These are phyloP conservation scores for Drosophila neonasuta DNA, from an alignment of 2,888 invertebrate species.

Conservation along the genomic window DNA sequence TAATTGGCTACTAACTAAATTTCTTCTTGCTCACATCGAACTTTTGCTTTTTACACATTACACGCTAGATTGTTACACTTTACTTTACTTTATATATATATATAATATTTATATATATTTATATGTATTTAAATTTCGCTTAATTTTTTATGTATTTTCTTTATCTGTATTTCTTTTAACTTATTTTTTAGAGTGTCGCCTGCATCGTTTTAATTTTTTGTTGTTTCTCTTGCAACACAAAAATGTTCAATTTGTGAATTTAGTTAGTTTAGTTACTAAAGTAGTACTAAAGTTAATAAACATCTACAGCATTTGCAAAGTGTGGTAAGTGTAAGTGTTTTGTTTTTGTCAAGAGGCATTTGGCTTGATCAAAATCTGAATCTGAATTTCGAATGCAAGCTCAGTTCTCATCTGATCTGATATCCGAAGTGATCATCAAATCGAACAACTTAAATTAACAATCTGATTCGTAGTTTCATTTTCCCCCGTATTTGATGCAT, in stretches of 20 bases:
- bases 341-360: constrained; percentile 37
- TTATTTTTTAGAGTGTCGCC: constrained; percentile 60
- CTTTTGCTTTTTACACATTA: constrained; percentile 72
- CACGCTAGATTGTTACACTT: constrained; percentile 68
- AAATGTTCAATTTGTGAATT: constrained; percentile 29
- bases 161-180: constrained; percentile 31
- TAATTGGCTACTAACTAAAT: constrained; percentile 80
- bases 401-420: constrained; percentile 35
- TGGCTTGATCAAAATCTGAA: constrained; percentile 43
- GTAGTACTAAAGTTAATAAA: constrained; percentile 28
- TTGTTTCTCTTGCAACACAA: constrained; percentile 28
- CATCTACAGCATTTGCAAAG: constrained; percentile 37
- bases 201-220: constrained; percentile 22
- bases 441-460: constrained; percentile 48
- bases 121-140: constrained; percentile 23
- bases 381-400: constrained; percentile 22
- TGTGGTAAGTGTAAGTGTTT: constrained; percentile 10
- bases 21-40: constrained; percentile 62
- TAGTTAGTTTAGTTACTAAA: constrained; percentile 27
- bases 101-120: constrained; percentile 45
- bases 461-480: constrained; percentile 35
- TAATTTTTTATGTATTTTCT: constrained; percentile 25
- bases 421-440: neutral
- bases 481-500: constrained; percentile 40
- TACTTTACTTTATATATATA: constrained; percentile 54